phyloP scores from a whole-genome alignment of 1,140 invertebrate species.

The Cherax quadricarinatus region DNA sequence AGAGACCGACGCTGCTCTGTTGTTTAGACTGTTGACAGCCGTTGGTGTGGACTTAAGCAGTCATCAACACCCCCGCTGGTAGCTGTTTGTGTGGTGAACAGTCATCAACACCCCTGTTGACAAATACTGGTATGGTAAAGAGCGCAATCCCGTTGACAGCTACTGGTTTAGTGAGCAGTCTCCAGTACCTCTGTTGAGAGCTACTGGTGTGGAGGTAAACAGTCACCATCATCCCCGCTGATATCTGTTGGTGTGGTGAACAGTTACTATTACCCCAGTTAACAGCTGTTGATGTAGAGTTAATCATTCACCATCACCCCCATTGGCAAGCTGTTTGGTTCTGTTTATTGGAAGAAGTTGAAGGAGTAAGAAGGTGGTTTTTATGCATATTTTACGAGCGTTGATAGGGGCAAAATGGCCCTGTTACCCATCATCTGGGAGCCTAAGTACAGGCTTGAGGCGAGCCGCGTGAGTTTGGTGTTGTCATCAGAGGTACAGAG shows the following conservation, averaged over 20 bases:
- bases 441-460: not conserved
- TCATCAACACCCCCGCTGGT: not conserved
- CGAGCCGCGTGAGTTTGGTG: not conserved
- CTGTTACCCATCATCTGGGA: not conserved
- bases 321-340: not conserved
- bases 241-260: too few relatives aligned
- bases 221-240: too few relatives aligned
- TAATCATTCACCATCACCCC: not conserved
- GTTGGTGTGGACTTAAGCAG: not conserved
- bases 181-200: too few relatives aligned
- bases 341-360: not conserved
- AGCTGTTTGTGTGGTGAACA: not conserved
- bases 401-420: not conserved
- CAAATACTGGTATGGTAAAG: too few relatives aligned
- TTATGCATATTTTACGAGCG: constrained; percentile 12
- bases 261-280: not conserved
- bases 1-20: not conserved
- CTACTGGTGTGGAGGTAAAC: too few relatives aligned
- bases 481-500: not conserved
- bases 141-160: too few relatives aligned
- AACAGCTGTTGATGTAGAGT: not conserved
- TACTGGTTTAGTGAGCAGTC: too few relatives aligned
- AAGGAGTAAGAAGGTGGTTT: not conserved
- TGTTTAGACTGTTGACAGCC: not conserved
- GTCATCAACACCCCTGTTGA: too few relatives aligned